Evolutionary conservation across 2,888 invertebrate genomes (phyloP).

Genomic region (Drosophila hawaiiensis): DNA sequence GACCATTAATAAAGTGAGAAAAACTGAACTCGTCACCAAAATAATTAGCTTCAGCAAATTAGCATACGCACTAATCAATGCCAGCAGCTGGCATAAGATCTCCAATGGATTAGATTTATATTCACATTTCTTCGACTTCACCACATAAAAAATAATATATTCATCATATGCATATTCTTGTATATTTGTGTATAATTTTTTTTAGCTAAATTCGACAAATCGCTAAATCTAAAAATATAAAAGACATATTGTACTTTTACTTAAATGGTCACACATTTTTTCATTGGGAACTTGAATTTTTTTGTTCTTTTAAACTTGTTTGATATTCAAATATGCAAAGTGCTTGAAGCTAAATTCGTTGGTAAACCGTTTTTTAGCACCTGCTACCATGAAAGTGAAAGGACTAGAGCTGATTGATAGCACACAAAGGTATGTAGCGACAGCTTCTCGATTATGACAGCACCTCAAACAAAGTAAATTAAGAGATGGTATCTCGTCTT

Average conservation of each 20-base stretch:
- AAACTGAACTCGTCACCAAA: constrained; percentile 46
- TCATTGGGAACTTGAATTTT: constrained; percentile 65
- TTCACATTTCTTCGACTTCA: constrained; percentile 52
- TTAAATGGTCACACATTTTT: constrained; percentile 57
- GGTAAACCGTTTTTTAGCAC: constrained; percentile 27
- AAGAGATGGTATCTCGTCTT: constrained; percentile 2
- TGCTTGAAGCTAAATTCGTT: constrained; percentile 9
- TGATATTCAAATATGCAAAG: constrained; percentile 33
- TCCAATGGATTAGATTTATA: constrained; percentile 43
- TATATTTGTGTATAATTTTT: constrained; percentile 7
- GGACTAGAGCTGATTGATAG: constrained; percentile 35
- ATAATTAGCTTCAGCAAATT: constrained; percentile 44
- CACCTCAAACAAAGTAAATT: constrained; percentile 10
- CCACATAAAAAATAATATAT: constrained; percentile 16
- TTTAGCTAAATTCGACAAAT: constrained; percentile 45
- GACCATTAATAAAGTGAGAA: constrained; percentile 66
- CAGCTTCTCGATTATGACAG: neutral
- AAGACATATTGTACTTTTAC: constrained; percentile 44
- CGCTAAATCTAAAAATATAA: constrained; percentile 48
- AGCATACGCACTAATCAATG: constrained; percentile 71
- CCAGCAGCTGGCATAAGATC: constrained; percentile 36
- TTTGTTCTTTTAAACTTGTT: constrained; percentile 63
- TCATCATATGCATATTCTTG: constrained; percentile 3
- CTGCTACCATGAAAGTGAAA: constrained; percentile 61
- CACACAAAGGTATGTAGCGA: constrained; percentile 1